Percentiles rank a stretch among this genome's conserved stretches.
Conservation (phyloP, 92 coral and sea anemone species). For the Epizoanthus rinbou region DNA sequence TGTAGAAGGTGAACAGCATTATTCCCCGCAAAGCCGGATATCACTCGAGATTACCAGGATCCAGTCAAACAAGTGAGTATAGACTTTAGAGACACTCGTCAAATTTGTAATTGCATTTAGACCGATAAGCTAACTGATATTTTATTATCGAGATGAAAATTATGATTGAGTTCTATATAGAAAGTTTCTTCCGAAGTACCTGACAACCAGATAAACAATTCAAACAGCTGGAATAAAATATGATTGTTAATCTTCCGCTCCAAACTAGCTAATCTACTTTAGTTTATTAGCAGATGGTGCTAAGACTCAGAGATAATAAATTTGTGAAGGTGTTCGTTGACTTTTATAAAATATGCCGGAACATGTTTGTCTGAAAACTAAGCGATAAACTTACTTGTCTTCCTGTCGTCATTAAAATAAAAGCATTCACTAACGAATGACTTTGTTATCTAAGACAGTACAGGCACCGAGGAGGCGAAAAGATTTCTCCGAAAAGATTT, state of each 20-base stretch:
- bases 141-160: neutral
- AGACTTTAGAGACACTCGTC: neutral
- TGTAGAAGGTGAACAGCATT: neutral
- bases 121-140: neutral
- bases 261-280: neutral
- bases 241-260: neutral
- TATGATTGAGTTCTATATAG: neutral
- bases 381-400: neutral
- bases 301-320: neutral
- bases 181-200: neutral
- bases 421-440: neutral
- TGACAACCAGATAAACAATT: neutral
- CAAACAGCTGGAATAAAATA: neutral
- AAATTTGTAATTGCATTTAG: neutral
- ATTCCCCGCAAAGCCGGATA: slow-evolving; percentile 1
- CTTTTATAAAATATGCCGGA: slow-evolving; percentile 30
- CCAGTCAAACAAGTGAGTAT: neutral
- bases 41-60: neutral
- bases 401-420: neutral
- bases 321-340: neutral
- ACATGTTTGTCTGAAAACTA: neutral
- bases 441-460: neutral
- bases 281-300: neutral
- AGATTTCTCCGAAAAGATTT: neutral
- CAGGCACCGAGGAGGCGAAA: neutral